These are phyloP conservation scores for Sinocyclocheilus anshuiensis DNA, from an alignment of 2,113 vertebrate species.

Conservation along the genomic window DNA sequence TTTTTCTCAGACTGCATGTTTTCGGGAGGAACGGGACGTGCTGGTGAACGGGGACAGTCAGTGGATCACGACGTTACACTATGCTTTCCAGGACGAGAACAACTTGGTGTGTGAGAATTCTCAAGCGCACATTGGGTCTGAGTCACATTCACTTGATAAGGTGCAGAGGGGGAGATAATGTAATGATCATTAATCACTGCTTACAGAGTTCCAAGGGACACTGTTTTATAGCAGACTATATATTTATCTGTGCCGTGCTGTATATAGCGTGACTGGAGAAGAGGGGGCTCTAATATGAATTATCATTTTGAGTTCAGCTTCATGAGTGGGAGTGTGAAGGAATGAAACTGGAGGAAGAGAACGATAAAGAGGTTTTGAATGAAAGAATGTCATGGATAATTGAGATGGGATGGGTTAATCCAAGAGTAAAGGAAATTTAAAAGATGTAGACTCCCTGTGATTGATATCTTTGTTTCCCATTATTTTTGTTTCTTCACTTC, in stretches of 20 bases:
- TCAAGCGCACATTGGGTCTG: neutral
- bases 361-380: slow-evolving; percentile 1
- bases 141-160: slow-evolving; percentile 20
- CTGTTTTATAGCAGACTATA: neutral
- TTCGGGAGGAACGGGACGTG: slow-evolving; percentile 96
- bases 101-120: slow-evolving; percentile 84
- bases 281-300: slow-evolving; percentile 12
- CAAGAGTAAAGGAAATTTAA: slow-evolving; percentile 18
- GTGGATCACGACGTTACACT: slow-evolving; percentile 98
- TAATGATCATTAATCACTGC: slow-evolving; percentile 25
- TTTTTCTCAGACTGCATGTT: slow-evolving; percentile 89
- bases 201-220: slow-evolving; percentile 17
- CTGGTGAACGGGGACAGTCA: slow-evolving; percentile 95
- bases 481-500: neutral
- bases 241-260: slow-evolving; percentile 17
- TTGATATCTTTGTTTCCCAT: neutral
- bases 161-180: neutral
- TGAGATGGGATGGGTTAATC: slow-evolving; percentile 14
- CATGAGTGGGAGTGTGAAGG: slow-evolving; percentile 14
- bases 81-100: slow-evolving; percentile 98
- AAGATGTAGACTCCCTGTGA: neutral
- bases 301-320: slow-evolving; percentile 1
- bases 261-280: slow-evolving; percentile 23
- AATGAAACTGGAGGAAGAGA: neutral
- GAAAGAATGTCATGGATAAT: neutral